phyloP scores from a whole-genome alignment of 2,797 vertebrate genomes.

The Malacoraja senta region DNA sequence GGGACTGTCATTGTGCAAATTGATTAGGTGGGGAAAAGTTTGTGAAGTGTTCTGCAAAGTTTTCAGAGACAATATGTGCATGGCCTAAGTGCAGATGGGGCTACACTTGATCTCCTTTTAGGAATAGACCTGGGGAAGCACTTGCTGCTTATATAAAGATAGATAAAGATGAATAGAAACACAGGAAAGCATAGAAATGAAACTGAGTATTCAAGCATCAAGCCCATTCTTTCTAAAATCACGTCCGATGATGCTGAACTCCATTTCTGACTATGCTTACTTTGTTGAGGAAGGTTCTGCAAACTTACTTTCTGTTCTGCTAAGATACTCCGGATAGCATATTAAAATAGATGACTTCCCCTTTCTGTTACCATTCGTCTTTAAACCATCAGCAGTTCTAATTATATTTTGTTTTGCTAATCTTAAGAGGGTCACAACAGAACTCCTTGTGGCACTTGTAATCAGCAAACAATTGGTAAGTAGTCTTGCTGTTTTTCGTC shows the following conservation, averaged over 20 bases:
- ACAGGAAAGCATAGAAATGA: background rate
- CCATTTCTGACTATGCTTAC: background rate
- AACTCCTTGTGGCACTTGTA: background rate
- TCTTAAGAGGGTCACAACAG: background rate
- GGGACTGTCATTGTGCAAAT: too few relatives aligned
- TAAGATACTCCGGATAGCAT: background rate
- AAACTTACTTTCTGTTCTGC: background rate
- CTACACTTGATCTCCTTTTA: background rate
- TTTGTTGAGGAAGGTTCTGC: background rate
- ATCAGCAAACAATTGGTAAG: background rate
- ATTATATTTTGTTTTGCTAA: background rate
- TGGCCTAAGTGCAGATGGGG: too few relatives aligned
- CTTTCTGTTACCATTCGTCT: background rate
- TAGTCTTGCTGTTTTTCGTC: background rate
- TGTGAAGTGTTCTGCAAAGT: too few relatives aligned
- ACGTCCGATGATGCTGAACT: background rate
- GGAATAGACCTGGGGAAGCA: background rate
- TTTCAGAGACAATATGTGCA: too few relatives aligned
- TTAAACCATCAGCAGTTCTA: background rate
- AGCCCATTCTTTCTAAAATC: background rate
- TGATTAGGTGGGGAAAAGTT: too few relatives aligned
- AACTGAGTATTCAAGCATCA: background rate
- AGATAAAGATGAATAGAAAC: background rate
- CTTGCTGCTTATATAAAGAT: background rate
- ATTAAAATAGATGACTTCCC: background rate